phyloP scores from a whole-genome alignment of 2,113 vertebrate genomes.

The Oceanodroma tethys region DNA sequence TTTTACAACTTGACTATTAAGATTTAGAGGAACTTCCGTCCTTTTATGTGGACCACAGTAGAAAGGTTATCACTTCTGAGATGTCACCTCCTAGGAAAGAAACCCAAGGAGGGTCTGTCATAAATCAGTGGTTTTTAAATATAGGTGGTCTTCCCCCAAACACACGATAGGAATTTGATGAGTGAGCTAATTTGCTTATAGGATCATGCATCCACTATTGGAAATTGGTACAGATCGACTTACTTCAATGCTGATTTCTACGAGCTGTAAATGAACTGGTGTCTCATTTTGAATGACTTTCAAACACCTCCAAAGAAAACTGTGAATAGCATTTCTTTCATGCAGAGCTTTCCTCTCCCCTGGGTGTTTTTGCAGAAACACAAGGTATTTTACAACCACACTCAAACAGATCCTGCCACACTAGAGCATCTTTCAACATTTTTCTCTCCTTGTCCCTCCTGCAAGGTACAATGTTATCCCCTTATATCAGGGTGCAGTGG shows the following conservation, averaged over 20 bases:
- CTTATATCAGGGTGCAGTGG: not conserved
- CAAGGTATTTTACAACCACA: not conserved
- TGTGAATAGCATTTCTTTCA: not conserved
- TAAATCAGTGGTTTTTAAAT: not conserved
- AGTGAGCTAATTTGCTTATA: not conserved
- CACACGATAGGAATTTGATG: not conserved
- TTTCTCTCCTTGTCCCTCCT: not conserved
- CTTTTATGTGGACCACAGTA: not conserved
- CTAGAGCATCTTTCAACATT: not conserved
- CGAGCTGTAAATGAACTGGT: not conserved
- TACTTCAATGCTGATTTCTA: not conserved
- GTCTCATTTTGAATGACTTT: slow-evolving; percentile 7
- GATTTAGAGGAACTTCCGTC: slow-evolving; percentile 3
- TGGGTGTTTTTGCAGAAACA: slow-evolving; percentile 1
- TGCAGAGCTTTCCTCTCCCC: not conserved
- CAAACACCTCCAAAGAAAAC: not conserved
- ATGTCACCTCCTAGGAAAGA: not conserved
- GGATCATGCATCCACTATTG: not conserved
- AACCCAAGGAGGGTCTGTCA: not conserved
- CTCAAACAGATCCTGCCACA: not conserved
- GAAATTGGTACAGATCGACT: not conserved
- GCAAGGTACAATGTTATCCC: not conserved
- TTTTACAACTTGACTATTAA: not conserved
- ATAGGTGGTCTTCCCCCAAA: not conserved
- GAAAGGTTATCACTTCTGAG: not conserved